Evolutionary conservation across 92 coral and sea anemone genomes (phyloP).

Genomic region (Heteractis magnifica): DNA sequence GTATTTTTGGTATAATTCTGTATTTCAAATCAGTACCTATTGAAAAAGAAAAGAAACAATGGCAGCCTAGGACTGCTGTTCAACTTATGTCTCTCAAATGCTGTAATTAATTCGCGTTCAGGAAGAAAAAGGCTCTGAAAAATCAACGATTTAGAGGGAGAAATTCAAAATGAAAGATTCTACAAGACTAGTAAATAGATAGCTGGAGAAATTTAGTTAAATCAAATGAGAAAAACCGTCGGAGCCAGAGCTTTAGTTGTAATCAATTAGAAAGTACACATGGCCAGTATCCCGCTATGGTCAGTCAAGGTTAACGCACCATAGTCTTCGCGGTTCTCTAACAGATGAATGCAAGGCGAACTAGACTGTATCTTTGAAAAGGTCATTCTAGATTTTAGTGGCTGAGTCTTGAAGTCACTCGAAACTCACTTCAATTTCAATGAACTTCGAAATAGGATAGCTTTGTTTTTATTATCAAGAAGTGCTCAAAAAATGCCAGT

Average conservation of each 20-base stretch:
- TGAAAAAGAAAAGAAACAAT: background rate
- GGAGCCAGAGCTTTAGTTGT: background rate
- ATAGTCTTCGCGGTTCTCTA: too few relatives aligned
- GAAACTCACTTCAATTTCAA: too few relatives aligned
- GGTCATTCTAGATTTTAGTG: too few relatives aligned
- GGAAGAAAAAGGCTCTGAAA: background rate
- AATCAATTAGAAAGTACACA: background rate
- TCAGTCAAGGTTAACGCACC: background rate
- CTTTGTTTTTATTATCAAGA: too few relatives aligned
- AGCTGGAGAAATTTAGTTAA: background rate
- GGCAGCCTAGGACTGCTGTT: background rate
- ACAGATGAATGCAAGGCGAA: background rate
- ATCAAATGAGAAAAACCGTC: background rate
- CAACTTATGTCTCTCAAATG: background rate
- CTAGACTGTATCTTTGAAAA: too few relatives aligned
- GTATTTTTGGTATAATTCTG: background rate
- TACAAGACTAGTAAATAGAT: background rate
- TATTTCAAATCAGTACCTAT: background rate
- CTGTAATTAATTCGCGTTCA: background rate
- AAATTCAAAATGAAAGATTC: background rate
- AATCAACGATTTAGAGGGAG: background rate
- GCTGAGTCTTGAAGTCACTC: too few relatives aligned
- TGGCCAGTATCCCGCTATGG: background rate
- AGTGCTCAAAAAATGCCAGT: too few relatives aligned
- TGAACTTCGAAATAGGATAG: too few relatives aligned